These are phyloP conservation scores for Blennius ocellaris DNA, from an alignment of 2,113 vertebrate species.

Conservation along the genomic window DNA sequence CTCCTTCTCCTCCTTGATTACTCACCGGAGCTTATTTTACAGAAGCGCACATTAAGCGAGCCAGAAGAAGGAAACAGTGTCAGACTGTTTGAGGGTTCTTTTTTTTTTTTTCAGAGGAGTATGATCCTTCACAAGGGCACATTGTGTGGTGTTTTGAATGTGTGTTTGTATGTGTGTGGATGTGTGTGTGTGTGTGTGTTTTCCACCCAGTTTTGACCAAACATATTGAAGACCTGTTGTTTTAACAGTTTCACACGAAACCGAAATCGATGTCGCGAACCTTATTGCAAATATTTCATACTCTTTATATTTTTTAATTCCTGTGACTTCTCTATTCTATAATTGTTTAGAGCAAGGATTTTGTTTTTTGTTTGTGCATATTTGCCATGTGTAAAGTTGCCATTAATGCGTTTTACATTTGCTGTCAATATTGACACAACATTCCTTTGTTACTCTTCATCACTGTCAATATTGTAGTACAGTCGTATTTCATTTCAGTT, in stretches of 20 bases:
- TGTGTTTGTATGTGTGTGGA: not conserved
- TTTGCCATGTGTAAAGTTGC: too few species aligned
- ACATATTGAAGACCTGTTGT: constrained; percentile 56
- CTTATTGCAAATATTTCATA: too few species aligned
- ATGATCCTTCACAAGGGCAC: constrained; percentile 93
- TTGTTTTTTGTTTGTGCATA: too few species aligned
- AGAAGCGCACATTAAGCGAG: constrained; percentile 94
- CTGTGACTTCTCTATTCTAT: too few species aligned
- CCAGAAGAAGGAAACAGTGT: constrained; percentile 95
- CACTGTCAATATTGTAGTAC: too few species aligned
- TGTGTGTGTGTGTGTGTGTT: constrained; percentile 9
- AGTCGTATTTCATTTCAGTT: too few species aligned
- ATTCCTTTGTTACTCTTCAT: too few species aligned
- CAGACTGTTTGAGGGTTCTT: constrained; percentile 85
- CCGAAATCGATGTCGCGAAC: too few species aligned
- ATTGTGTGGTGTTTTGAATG: constrained; percentile 84
- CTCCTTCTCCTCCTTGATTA: constrained; percentile 85
- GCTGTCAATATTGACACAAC: too few species aligned
- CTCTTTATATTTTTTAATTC: too few species aligned
- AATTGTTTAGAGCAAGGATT: too few species aligned
- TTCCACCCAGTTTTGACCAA: constrained; percentile 41
- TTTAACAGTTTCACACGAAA: not conserved
- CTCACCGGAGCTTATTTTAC: constrained; percentile 97
- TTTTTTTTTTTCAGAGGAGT: constrained; percentile 83
- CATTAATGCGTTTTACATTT: too few species aligned